Conservation (phyloP, 1,140 invertebrate species). For the Ridgeia piscesae region DNA sequence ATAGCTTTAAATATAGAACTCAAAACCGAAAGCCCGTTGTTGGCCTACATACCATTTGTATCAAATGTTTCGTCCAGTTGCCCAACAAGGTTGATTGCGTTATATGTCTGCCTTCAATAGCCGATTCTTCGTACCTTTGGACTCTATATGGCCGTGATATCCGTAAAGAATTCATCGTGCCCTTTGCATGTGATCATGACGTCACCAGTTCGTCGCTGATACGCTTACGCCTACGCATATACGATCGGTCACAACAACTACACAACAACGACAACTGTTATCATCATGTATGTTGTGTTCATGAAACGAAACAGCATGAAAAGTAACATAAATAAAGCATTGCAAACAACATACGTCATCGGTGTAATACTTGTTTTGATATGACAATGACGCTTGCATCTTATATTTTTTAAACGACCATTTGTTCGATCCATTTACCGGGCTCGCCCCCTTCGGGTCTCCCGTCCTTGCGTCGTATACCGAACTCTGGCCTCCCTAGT, state of each 20-base stretch:
- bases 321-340: neutral
- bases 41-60: too few relatives aligned
- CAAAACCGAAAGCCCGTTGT: too few relatives aligned
- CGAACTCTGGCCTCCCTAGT: too few relatives aligned
- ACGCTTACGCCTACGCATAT: neutral
- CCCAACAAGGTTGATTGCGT: neutral
- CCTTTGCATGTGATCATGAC: neutral
- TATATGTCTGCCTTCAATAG: neutral
- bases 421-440: too few relatives aligned
- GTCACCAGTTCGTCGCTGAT: neutral
- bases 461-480: too few relatives aligned
- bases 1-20: neutral
- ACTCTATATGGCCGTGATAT: neutral
- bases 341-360: neutral
- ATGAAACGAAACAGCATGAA: neutral
- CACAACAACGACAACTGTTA: neutral
- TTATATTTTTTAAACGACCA: neutral
- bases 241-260: neutral
- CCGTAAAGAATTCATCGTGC: neutral
- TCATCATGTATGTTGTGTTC: neutral
- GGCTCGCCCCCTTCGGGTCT: too few relatives aligned
- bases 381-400: neutral
- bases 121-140: neutral
- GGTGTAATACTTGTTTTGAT: neutral
- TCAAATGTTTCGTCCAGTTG: too few relatives aligned